Base-by-base conservation (phyloP, 2,888 invertebrate species). In the Neria commutata region DNA sequence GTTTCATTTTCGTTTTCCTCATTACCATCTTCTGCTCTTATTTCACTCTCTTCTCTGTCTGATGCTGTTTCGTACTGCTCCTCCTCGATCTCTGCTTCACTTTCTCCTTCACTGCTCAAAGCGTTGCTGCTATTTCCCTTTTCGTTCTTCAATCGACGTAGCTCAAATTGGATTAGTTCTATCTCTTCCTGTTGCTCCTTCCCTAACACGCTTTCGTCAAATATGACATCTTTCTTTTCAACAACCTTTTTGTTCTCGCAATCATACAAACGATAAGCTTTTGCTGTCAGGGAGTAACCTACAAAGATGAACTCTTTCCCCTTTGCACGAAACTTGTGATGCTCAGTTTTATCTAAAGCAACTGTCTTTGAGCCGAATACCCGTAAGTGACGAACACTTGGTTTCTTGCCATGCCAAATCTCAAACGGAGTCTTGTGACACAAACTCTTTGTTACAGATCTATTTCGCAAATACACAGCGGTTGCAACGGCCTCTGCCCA, bases 401-500 rank as follows among this genome's bases (percentile, higher is more conserved):
- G 63, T 33, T 63, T 63, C 26, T 17, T 54, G 29, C 46, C 54
- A 53, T 11, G 53, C 58, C 62, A 64, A 11, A 49, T 16, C 40
- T 66, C 60, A 11, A 56, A 56, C 46, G 61, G 60, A 10, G 58
- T 64, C 21, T 37, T 52, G 17, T 51, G 42, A 23, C 40, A 57
- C 17, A 45, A 21, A 8, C 19, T 11, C 14, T 42, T 42, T 19
- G 42, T 42, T 14, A 14, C 10, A 11, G 42, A 45, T 16, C 61
- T 40, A 25, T 62, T 65, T 10, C 59, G 51, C 25, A 64, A 51
- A 42, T 65, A 63, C 1, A 54, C 57, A 1, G 64, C 61, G 16
- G 61, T 62, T 25, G 52, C 58, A 11, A 65, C 54, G 17, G 62
- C 55, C 25, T 63, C 63, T 37, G 57, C 60, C 61, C 60, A 62